Conservation (phyloP, 2,888 invertebrate species). For the Heliconius sara region DNA sequence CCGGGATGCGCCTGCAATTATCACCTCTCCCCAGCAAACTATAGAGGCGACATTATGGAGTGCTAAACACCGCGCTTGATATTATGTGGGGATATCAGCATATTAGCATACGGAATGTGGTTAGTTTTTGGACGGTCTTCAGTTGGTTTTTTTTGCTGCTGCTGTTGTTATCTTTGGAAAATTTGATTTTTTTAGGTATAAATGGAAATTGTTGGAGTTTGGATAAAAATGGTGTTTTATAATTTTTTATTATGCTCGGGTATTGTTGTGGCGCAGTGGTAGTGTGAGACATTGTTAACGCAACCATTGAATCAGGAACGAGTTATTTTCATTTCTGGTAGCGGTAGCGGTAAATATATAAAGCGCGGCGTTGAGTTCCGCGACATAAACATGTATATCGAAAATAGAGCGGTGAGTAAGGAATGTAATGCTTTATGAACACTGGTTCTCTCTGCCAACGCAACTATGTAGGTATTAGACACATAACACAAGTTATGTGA, state of each 20-base stretch:
- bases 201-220: not conserved
- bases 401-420: not conserved
- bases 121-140: constrained; percentile 26
- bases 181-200: not conserved
- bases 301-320: not conserved
- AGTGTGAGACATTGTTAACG: not conserved
- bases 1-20: constrained; percentile 31
- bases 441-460: not conserved
- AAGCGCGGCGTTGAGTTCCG: not conserved
- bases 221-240: not conserved
- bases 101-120: constrained; percentile 37
- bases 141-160: constrained; percentile 1
- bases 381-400: not conserved
- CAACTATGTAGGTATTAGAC: not conserved
- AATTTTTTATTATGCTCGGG: not conserved
- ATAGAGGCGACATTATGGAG: constrained; percentile 28
- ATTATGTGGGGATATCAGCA: constrained; percentile 35
- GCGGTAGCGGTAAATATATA: not conserved
- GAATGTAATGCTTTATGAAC: not conserved
- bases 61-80: constrained; percentile 24
- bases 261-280: not conserved
- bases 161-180: not conserved
- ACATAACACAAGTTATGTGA: not conserved
- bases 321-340: no score
- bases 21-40: not conserved